Percentiles rank a stretch among this genome's conserved stretches.
Conservation (phyloP, 2,888 invertebrate genomes). For the Shargacucullia verbasci region DNA sequence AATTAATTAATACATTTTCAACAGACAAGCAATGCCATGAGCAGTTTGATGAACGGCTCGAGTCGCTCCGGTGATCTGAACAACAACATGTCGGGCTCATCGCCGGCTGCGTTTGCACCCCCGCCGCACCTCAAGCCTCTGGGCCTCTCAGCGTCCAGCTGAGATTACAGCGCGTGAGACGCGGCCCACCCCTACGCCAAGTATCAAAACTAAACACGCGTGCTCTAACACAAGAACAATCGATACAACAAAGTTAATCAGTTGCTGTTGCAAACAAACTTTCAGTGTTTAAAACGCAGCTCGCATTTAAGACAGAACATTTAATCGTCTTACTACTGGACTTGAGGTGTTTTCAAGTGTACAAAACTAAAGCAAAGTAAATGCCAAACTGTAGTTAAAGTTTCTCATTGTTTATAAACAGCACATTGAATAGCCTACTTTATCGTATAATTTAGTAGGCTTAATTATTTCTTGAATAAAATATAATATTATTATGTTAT, state of each 20-base stretch:
- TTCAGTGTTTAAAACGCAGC: constrained; percentile 48
- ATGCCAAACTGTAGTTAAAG: constrained; percentile 78
- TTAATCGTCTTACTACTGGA: constrained; percentile 37
- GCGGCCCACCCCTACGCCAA: constrained; percentile 83
- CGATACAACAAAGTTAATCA: constrained; percentile 37
- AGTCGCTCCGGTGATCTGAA: constrained; percentile 90
- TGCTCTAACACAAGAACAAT: constrained; percentile 44
- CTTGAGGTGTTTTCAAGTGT: constrained; percentile 53
- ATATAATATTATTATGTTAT: constrained; percentile 51
- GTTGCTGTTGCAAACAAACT: constrained; percentile 42
- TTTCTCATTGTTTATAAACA: constrained; percentile 58
- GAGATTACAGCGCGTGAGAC: constrained; percentile 88
- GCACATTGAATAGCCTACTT: constrained; percentile 48
- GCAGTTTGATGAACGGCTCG: constrained; percentile 88
- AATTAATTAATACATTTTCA: constrained; percentile 53
- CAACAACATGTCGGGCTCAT: constrained; percentile 91
- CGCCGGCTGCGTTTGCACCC: constrained; percentile 79
- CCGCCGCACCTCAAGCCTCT: constrained; percentile 89
- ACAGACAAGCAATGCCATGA: constrained; percentile 84
- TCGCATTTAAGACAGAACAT: constrained; percentile 32
- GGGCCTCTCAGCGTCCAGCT: constrained; percentile 90
- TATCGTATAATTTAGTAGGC: too few species aligned
- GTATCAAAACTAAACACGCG: constrained; percentile 78
- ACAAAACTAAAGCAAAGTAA: constrained; percentile 70
- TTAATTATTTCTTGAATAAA: constrained; percentile 44